Conservation (phyloP, 2,113 vertebrate genomes). For the Catagonus wagneri region DNA sequence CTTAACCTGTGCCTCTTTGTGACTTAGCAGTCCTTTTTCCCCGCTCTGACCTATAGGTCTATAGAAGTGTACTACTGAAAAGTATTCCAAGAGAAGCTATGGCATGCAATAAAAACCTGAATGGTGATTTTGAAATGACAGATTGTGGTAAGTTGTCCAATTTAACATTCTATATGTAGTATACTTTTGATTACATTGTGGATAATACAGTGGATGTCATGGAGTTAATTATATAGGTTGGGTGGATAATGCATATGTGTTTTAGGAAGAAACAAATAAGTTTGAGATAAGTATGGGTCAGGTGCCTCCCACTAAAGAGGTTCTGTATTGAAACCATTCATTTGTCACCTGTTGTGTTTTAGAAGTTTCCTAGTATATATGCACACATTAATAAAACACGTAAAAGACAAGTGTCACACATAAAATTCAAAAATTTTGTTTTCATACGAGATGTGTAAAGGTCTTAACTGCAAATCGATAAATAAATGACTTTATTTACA, state of each 20-base stretch:
- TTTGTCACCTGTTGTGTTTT: conserved; percentile 37
- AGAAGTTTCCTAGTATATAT: conserved; percentile 37
- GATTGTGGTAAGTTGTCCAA: conserved; percentile 81
- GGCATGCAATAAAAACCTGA: conserved; percentile 82
- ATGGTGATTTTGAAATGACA: conserved; percentile 86
- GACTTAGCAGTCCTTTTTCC: conserved; percentile 8
- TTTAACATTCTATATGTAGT: not conserved
- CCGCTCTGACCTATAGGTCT: conserved; percentile 89
- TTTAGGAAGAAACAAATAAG: conserved; percentile 39
- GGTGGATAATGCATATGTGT: not conserved
- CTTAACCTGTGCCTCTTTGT: conserved; percentile 35
- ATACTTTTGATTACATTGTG: not conserved
- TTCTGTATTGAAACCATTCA: not conserved
- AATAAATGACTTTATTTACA: not conserved
- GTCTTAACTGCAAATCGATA: not conserved
- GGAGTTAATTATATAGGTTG: not conserved
- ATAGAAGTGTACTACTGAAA: conserved; percentile 95
- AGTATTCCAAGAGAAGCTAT: conserved; percentile 78
- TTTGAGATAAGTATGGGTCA: conserved; percentile 7
- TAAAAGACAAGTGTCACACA: not conserved
- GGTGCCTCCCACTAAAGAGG: not conserved
- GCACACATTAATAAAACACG: conserved; percentile 10
- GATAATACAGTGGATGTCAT: not conserved
- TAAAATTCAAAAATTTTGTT: conserved; percentile 36
- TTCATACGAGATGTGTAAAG: not conserved